Evolutionary conservation across 2,113 vertebrate genomes (phyloP).

Genomic region (Oceanodroma tethys): DNA sequence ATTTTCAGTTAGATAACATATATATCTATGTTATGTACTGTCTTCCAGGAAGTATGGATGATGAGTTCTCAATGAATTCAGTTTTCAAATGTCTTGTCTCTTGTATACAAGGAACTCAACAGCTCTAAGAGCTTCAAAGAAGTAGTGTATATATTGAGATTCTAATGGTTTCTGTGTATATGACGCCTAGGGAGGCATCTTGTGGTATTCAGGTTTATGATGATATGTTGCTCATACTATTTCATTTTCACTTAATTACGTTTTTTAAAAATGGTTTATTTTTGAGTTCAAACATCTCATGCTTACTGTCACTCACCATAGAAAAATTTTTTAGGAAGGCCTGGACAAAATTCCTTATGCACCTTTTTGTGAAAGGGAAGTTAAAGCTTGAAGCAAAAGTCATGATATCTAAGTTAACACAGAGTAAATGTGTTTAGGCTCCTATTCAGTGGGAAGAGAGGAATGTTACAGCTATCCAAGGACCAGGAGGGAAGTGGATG

Average conservation of each 20-base stretch:
- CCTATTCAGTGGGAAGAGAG: slow-evolving; percentile 93
- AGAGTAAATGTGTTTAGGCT: slow-evolving; percentile 70
- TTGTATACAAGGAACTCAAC: neutral
- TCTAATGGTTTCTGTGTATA: neutral
- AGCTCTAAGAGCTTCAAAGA: neutral
- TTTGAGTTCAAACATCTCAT: neutral
- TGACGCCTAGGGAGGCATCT: neutral
- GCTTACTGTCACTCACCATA: neutral
- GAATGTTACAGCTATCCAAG: slow-evolving; percentile 89
- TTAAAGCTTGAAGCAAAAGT: neutral
- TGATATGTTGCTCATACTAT: neutral
- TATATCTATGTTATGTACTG: neutral
- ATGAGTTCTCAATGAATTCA: neutral
- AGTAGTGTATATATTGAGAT: neutral
- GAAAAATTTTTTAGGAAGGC: neutral
- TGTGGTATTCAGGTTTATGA: neutral
- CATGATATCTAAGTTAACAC: neutral
- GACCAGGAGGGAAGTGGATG: slow-evolving; percentile 91
- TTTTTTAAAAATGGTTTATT: neutral
- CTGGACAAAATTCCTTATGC: neutral
- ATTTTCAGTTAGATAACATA: neutral
- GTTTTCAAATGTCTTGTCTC: neutral
- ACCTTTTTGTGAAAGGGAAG: neutral
- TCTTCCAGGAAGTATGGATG: neutral
- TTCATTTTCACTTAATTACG: neutral